A percentile compares a stretch with the other conserved stretches of the same genome.
Conservation (phyloP, 2,113 vertebrate genomes). For the Megaptera novaeangliae region DNA sequence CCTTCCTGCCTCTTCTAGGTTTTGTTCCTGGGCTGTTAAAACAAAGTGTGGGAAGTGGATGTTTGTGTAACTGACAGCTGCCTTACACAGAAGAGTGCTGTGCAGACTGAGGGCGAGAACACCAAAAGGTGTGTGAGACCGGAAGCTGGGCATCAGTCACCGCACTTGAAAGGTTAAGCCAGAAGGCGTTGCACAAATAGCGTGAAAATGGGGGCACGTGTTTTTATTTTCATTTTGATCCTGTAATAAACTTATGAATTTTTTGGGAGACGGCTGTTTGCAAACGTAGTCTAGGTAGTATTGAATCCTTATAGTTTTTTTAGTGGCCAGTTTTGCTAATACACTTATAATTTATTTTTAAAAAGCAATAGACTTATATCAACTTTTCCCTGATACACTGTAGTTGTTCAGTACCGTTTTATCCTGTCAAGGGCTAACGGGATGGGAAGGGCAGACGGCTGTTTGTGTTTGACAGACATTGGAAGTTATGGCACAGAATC, state of each 20-base stretch:
- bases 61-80: accelerated
- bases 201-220: neutral
- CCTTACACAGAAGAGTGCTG: neutral
- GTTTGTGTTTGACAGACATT: accelerated
- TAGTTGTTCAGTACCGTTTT: neutral
- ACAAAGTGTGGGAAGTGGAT: neutral
- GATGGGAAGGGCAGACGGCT: accelerated
- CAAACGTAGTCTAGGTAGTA: neutral
- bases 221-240: neutral
- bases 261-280: neutral
- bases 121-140: neutral
- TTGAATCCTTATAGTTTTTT: neutral
- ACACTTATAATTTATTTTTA: neutral
- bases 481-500: accelerated
- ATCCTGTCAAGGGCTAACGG: accelerated
- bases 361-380: neutral
- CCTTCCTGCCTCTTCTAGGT: neutral
- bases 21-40: neutral
- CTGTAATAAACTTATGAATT: neutral
- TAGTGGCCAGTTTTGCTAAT: neutral
- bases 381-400: accelerated
- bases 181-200: accelerated
- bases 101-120: neutral
- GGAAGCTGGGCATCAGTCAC: neutral
- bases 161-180: neutral